These are phyloP conservation scores for Marmota monax DNA, from an alignment of 2,113 vertebrate species.

Conservation along the genomic window DNA sequence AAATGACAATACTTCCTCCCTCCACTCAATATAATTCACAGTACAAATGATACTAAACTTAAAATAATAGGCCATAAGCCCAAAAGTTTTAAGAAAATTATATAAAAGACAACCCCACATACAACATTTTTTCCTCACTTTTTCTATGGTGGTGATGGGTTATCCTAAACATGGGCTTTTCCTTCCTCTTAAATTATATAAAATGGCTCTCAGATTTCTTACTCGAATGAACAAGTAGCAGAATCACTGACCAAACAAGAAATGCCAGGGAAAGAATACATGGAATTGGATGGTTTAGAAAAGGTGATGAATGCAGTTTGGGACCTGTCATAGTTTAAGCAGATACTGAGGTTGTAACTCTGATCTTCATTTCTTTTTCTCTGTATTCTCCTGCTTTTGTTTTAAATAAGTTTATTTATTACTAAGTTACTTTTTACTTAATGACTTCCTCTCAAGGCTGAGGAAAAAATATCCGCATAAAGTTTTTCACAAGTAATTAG, in stretches of 20 bases:
- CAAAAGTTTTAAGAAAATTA: too few relatives aligned
- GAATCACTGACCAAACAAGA: not conserved
- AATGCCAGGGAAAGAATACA: not conserved
- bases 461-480: not conserved
- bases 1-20: not conserved
- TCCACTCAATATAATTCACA: not conserved
- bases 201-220: not conserved
- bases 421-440: constrained; percentile 29
- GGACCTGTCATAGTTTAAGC: not conserved
- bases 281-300: not conserved
- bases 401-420: constrained; percentile 40
- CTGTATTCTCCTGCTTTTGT: not conserved
- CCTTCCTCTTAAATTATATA: not conserved
- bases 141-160: too few relatives aligned
- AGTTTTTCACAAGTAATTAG: constrained; percentile 21
- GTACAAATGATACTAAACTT: not conserved
- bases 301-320: not conserved
- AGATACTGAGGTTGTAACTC: not conserved
- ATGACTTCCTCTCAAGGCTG: not conserved
- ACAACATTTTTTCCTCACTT: too few relatives aligned
- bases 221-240: not conserved
- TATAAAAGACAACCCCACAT: too few relatives aligned
- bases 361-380: not conserved
- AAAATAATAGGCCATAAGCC: not conserved
- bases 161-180: not conserved